These are phyloP conservation scores for Zeuzera pyrina DNA, from an alignment of 2,888 invertebrate genomes.

Conservation along the genomic window DNA sequence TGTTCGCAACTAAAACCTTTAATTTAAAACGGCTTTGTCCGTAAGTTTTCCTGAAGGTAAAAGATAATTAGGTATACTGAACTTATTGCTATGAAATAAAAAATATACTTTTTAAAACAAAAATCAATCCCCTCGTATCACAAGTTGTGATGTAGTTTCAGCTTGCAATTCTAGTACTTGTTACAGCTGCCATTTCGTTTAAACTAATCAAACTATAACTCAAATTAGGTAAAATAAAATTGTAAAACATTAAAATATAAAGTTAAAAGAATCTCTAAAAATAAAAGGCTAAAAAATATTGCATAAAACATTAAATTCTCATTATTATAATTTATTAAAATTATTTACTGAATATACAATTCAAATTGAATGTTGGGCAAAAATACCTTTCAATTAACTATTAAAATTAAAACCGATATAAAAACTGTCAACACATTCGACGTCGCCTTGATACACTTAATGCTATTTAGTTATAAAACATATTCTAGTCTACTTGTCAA, in stretches of 20 bases:
- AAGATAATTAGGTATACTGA: too few relatives aligned
- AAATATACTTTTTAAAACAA: too few relatives aligned
- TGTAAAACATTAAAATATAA: constrained; percentile 27
- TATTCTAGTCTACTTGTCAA: constrained; percentile 50
- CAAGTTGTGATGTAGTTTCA: constrained; percentile 55
- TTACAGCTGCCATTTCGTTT: constrained; percentile 12
- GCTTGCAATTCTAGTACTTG: constrained; percentile 8
- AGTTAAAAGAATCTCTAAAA: constrained; percentile 28
- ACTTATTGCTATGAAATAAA: too few relatives aligned
- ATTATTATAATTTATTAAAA: constrained; percentile 44
- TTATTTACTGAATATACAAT: constrained; percentile 61
- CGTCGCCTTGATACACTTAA: constrained; percentile 29
- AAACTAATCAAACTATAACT: constrained; percentile 16
- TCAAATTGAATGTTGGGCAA: constrained; percentile 29
- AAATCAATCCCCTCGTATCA: constrained; percentile 50
- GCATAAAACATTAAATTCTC: constrained; percentile 46
- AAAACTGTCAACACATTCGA: constrained; percentile 15
- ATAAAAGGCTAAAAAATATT: constrained; percentile 50
- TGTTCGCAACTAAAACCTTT: constrained; percentile 14
- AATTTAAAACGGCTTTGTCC: constrained; percentile 49
- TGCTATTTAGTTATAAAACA: constrained; percentile 32
- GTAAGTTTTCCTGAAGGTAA: too few relatives aligned
- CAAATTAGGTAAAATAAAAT: constrained; percentile 11
- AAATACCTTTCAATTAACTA: constrained; percentile 16
- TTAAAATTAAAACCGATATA: constrained; percentile 29